Base-by-base conservation (phyloP, 2,888 invertebrate genomes). In the Tribolium freemani region DNA sequence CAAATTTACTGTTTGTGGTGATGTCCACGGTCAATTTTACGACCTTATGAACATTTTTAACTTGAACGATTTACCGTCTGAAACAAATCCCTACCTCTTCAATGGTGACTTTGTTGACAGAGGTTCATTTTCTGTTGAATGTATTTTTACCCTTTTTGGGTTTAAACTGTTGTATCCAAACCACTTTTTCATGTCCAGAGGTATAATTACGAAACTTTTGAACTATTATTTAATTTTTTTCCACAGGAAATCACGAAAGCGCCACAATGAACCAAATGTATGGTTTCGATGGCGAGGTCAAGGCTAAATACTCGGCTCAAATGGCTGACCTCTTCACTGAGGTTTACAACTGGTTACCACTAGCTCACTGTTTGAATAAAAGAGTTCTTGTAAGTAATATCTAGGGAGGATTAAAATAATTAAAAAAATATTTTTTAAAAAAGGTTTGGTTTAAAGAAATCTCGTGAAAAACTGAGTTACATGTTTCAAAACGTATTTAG, bases 101-200 rank as follows among this genome's bases (percentile, higher is more conserved):
- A 99, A 99, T 87, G 99, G 99, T 72, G 99, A 99, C 88, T 99
- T 99, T 87, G 99, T 99, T 11, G 99, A 99, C 87, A 90, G 99
- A 87, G 99, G 99, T 9, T 98, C 99, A 0, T 99, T 99, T 87
- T 98, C 98, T 38, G 98, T 99, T 30, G 99, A 99, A 88, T 99
- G 99, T 86, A 99, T 99, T 84, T 97, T 99, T 85, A 96, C 96
- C 5, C 88, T 99, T 76, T 97, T 99, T 86, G 96, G 97, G 75
- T 99, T 96, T 88, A 99, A 99, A 87, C 88, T 99, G 75, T 89
- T 99, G 57, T 98, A 93, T 87, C 99, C 99, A 0, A 91, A 98
- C 84, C 94, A 98, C 86, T 99, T 99, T 88, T 99, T 92, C 87
- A 95, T 99, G 95, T 96, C 98, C 0, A 90, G 99, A 91, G 99